A percentile compares a stretch with the other conserved stretches of the same genome.
Evolutionary conservation across 2,888 invertebrate species (phyloP).

Genomic region (Aplocera efformata): DNA sequence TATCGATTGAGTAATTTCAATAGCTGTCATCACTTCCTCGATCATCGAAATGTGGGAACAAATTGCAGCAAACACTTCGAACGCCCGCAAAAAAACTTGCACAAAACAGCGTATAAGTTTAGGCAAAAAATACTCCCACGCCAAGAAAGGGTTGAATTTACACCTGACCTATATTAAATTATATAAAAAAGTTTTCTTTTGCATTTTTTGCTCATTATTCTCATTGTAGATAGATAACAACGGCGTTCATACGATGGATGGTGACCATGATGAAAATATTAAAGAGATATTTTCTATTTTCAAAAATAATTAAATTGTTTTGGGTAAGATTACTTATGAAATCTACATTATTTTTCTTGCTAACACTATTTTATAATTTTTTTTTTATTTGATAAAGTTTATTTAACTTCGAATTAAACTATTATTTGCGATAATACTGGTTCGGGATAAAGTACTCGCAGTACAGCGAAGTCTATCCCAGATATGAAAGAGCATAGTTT

Average conservation of each 20-base stretch:
- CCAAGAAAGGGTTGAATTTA: slow-evolving; percentile 74
- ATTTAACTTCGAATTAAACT: too few species aligned
- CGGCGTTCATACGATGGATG: slow-evolving; percentile 48
- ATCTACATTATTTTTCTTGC: too few species aligned
- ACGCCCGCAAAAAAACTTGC: slow-evolving; percentile 60
- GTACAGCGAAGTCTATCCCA: too few species aligned
- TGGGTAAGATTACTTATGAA: slow-evolving; percentile 27
- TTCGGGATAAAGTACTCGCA: too few species aligned
- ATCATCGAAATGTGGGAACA: slow-evolving; percentile 73
- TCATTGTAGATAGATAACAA: slow-evolving; percentile 49
- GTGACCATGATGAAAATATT: slow-evolving; percentile 38
- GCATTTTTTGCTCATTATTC: slow-evolving; percentile 70
- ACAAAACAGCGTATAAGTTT: slow-evolving; percentile 51
- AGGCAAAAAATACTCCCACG: slow-evolving; percentile 73
- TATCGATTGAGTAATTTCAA: slow-evolving; percentile 54
- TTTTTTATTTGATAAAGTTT: too few species aligned
- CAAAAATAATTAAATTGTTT: background rate
- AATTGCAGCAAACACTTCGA: slow-evolving; percentile 77
- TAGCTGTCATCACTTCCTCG: slow-evolving; percentile 75
- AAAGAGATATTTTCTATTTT: background rate
- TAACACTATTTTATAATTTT: too few species aligned
- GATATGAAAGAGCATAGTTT: too few species aligned
- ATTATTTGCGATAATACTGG: too few species aligned
- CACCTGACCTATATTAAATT: slow-evolving; percentile 79
- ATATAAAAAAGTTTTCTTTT: slow-evolving; percentile 63